These are phyloP conservation scores for Macquaria ambigua DNA, from an alignment of 2,113 vertebrate genomes.

Conservation along the genomic window DNA sequence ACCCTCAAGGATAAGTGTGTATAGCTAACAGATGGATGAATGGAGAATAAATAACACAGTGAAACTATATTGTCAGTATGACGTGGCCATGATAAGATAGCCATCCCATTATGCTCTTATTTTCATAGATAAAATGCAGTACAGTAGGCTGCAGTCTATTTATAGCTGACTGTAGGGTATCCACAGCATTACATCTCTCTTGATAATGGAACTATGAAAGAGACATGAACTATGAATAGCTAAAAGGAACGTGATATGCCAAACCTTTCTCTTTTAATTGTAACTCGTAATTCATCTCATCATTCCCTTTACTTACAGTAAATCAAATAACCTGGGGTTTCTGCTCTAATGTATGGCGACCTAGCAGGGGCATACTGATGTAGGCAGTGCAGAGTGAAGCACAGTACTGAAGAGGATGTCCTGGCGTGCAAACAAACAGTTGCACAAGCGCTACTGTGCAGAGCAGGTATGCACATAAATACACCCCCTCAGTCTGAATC, in stretches of 20 bases:
- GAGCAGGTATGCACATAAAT: conserved; percentile 47
- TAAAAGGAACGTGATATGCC: conserved; percentile 33
- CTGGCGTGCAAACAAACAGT: conserved; percentile 51
- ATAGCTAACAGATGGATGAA: neutral
- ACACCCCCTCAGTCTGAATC: conserved; percentile 51
- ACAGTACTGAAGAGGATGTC: conserved; percentile 3
- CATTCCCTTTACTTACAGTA: conserved; percentile 22
- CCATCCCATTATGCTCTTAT: neutral
- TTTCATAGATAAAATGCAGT: conserved; percentile 2
- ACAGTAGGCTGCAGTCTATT: neutral
- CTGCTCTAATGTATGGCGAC: conserved; percentile 17
- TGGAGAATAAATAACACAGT: neutral
- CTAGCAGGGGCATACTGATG: neutral
- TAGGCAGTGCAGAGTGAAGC: neutral
- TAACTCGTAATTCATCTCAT: conserved; percentile 11
- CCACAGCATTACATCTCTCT: conserved; percentile 9
- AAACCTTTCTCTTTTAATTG: conserved; percentile 6
- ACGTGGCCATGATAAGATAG: neutral
- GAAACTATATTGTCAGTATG: neutral
- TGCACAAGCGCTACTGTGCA: conserved; percentile 48
- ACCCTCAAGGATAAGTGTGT: neutral
- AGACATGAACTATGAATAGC: conserved; percentile 30
- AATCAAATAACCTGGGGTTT: conserved; percentile 22
- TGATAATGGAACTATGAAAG: conserved; percentile 39
- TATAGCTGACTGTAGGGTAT: conserved; percentile 2